phyloP scores from a whole-genome alignment of 2,113 vertebrate genomes.

The Trogon melanurus region DNA sequence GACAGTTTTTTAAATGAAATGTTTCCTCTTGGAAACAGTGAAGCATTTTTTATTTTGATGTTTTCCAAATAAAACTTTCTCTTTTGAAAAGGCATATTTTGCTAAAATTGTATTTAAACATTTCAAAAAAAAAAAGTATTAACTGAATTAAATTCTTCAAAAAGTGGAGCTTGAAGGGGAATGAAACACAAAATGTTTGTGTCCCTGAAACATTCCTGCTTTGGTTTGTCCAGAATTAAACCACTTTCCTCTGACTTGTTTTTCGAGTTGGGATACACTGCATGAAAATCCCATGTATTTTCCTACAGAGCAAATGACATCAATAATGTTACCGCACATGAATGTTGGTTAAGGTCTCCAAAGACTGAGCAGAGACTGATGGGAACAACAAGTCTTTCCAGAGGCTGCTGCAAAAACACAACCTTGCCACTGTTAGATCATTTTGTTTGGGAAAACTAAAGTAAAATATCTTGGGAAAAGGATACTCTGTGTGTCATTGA shows the following conservation, averaged over 20 bases:
- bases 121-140: neutral
- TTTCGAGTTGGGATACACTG: neutral
- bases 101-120: neutral
- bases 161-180: neutral
- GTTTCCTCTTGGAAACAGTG: slow-evolving; percentile 5
- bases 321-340: neutral
- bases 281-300: neutral
- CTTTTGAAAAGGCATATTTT: neutral
- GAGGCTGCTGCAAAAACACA: neutral
- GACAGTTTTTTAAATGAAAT: slow-evolving; percentile 7
- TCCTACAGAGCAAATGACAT: neutral
- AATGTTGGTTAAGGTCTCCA: neutral
- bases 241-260: neutral
- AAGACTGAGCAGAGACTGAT: slow-evolving; percentile 25
- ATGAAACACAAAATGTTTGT: neutral
- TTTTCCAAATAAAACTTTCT: neutral
- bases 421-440: slow-evolving; percentile 12
- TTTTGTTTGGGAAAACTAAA: slow-evolving; percentile 6
- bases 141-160: neutral
- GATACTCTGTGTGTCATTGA: neutral
- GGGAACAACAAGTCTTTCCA: slow-evolving; percentile 33
- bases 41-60: neutral
- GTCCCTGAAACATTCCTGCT: neutral
- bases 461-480: neutral
- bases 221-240: neutral